Base-by-base conservation (phyloP, 1,140 invertebrate species). In the Bicyclus anynana region DNA sequence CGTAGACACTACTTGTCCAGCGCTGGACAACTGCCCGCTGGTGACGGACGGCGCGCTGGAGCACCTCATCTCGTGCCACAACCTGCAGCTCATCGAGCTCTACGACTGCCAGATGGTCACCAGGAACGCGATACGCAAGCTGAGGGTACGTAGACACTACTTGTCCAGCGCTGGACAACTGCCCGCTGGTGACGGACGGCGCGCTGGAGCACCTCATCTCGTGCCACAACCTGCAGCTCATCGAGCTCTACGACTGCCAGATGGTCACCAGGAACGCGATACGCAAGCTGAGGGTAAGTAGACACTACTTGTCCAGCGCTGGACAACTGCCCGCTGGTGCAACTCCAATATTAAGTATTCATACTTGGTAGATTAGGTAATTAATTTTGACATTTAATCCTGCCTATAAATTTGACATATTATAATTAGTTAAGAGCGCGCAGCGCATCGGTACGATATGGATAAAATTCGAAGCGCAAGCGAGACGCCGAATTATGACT, bases 31-130 rank as follows among this genome's bases (percentile, higher is more conserved):
- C n/a, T n/a, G n/a, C n/a, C n/a, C n/a, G n/a, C n/a, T n/a, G n/a
- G n/a, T n/a, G 67, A 99, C 98, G n/a, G 98, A 99, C 89, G 93
- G 94, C n/a, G 97, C 98, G 52, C 90, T 99, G 62, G 97, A 99
- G 83, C 97, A 99, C 90, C 92, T 99, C 64, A 94, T 94, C 68
- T 94, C 95, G 47, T 99, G 98, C 90, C 95, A 97, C 88, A 97
- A 97, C 89, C 91, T 99, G 59, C 95, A 98, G 86, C 92, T 98
- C 46, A 97, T 99, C 72, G 98, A 99, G 89, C 91, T 99, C 38
- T 99, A 99, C 84, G 98, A 99, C 91, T 99, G 98, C 91, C 98
- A 99, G 91, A 93, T 98, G 55, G 99, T 99, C 68, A 98, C 97
- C 10, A 92, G 97, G 85, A 95, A 95, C 78, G 98, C 97, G 66